Evolutionary conservation across 1,140 invertebrate genomes (phyloP).

Genomic region (Hyles vespertilio): DNA sequence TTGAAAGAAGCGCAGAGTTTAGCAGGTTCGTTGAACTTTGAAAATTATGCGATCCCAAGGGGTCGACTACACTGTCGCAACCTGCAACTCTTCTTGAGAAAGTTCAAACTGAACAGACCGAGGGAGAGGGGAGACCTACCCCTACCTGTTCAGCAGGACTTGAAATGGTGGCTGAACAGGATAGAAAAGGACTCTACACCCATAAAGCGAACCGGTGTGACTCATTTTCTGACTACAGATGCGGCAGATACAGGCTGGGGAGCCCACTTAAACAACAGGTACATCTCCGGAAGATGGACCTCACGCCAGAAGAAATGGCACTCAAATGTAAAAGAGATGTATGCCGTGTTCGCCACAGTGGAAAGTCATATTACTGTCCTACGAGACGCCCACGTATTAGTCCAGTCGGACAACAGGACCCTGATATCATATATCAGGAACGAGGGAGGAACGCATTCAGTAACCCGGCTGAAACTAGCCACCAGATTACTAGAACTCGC

Average conservation of each 20-base stretch:
- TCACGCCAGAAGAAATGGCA: constrained; percentile 4
- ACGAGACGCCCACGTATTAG: no score
- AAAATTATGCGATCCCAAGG: constrained; percentile 73
- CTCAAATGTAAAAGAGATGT: constrained; percentile 11
- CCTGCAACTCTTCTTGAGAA: constrained; percentile 24
- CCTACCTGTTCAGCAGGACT: constrained; percentile 13
- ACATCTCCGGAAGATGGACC: background rate
- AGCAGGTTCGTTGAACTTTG: constrained; percentile 44
- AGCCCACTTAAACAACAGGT: constrained; percentile 3
- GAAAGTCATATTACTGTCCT: no score
- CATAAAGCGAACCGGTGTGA: constrained; percentile 23
- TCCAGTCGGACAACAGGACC: no score
- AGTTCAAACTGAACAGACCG: background rate
- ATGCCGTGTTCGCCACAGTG: no score
- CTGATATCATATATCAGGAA: no score
- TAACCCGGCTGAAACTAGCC: no score
- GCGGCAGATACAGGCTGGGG: constrained; percentile 12
- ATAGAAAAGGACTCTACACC: constrained; percentile 8
- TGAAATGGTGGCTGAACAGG: constrained; percentile 25
- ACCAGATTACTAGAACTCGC: no score
- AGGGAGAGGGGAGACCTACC: constrained; percentile 2
- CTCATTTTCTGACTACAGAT: constrained; percentile 20
- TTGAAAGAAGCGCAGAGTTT: constrained; percentile 23
- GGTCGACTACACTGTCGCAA: constrained; percentile 39
- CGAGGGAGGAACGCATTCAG: no score